Evolutionary conservation across 2,113 vertebrate species (phyloP), one percentile per base, ranked within the genome.

Genomic region (Melanotaenia duboulayi): DNA sequence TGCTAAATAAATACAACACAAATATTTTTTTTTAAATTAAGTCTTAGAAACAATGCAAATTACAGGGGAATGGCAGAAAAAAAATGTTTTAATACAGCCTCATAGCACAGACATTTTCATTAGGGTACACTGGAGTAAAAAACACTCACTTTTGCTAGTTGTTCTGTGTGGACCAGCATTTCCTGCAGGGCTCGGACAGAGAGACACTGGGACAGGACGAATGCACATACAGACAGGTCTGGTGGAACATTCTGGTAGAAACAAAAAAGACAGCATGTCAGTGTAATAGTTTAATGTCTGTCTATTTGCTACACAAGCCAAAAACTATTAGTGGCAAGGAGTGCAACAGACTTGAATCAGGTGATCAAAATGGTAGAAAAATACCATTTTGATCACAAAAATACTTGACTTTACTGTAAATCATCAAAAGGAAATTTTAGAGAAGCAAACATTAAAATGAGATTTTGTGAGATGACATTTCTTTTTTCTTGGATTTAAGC

Each of bases 161-260:
- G 76, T 39, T 90, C 39, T 4, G 81, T 76, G 61, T 89, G 85
- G 65, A 88, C 74, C 50, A 94, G 78, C 89, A 88, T 94, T 76
- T 94, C 92, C 78, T 94, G 92, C 71, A 94, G 90, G 42, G 93
- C 93, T 71, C 93, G 77, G n/a, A 94, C 91, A 17, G 93, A 94
- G 44, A 93, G 85, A 83, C 93, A 94, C 71, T 88, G 87, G 63
- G 89, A 88, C 81, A 94, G 76, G 51, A 94, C 73, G 19, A 94
- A 94, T 70, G 88, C 87, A 72, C 93, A 94, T 1, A 93, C 73
- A 11, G 88, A 93, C 72, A 94, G 73, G 61, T 94, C 92, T 74
- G 92, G 92, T 6, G 93, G 92, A 82, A 94, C 92, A 85, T 94
- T 94, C 93, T 94, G 79, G n/a, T 7, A 57, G 58, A 67, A 63